phyloP scores from a whole-genome alignment of 2,113 vertebrate genomes.

The Hippocampus zosterae region DNA sequence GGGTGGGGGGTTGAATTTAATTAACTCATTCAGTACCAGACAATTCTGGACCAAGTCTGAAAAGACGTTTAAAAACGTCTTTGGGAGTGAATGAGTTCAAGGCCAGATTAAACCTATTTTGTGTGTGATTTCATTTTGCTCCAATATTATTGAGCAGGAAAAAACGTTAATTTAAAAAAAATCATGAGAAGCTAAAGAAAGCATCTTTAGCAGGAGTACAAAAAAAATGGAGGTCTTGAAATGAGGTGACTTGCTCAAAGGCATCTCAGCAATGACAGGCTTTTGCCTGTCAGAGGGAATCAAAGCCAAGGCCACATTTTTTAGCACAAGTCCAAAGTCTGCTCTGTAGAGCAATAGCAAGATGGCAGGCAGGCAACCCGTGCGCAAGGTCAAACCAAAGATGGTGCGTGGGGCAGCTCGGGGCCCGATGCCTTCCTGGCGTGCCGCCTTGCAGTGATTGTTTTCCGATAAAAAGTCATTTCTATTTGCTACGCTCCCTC shows the following conservation, averaged over 20 bases:
- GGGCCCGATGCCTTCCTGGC: conserved; percentile 31
- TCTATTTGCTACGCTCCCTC: conserved; percentile 41
- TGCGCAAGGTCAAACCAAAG: neutral
- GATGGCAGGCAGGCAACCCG: neutral
- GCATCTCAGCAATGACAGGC: neutral
- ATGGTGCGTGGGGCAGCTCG: conserved; percentile 11
- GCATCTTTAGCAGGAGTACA: no score
- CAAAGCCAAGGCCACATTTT: neutral
- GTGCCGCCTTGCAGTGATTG: conserved; percentile 43
- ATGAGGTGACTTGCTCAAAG: neutral
- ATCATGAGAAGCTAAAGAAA: no score
- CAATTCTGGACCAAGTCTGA: no score
- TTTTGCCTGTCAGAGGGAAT: neutral
- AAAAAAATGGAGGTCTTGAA: neutral
- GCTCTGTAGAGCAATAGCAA: neutral
- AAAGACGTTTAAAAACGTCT: no score
- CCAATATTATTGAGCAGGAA: no score
- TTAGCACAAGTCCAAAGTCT: neutral
- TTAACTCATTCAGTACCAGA: no score
- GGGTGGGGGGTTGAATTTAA: no score
- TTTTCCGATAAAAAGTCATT: conserved; percentile 56
- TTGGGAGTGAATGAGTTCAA: no score
- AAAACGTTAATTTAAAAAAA: no score
- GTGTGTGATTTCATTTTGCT: no score
- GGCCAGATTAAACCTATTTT: no score